Conservation (phyloP, 2,113 vertebrate species). For the Martes martes region DNA sequence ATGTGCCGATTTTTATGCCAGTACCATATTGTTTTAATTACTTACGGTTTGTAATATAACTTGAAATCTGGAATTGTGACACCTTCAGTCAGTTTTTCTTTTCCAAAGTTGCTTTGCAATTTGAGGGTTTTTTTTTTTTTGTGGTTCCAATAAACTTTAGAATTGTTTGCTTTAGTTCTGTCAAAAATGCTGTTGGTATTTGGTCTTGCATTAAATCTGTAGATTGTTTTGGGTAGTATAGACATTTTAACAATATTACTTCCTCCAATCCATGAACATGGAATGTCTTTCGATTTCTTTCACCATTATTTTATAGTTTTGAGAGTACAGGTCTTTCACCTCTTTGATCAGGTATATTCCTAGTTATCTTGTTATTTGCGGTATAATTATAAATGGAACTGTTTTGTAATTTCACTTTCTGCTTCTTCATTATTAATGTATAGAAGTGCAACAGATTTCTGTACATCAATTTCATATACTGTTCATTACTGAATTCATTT, state of each 20-base stretch:
- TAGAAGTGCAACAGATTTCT: neutral
- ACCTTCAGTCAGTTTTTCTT: neutral
- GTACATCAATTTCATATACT: neutral
- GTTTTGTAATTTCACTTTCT: neutral
- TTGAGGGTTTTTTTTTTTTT: neutral
- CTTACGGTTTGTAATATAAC: neutral
- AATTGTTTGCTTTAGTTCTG: neutral
- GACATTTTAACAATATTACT: neutral
- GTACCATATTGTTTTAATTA: neutral
- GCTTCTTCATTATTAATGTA: neutral
- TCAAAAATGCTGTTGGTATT: neutral
- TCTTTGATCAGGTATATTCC: neutral
- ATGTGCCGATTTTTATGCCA: neutral
- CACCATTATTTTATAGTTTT: too few species aligned
- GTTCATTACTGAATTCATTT: neutral
- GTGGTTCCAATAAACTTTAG: neutral
- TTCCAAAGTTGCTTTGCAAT: neutral
- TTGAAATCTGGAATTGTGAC: neutral
- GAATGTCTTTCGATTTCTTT: too few species aligned
- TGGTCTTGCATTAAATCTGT: neutral
- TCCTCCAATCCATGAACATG: too few species aligned
- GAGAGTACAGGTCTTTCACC: neutral
- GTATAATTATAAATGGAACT: neutral
- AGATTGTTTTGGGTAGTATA: neutral
- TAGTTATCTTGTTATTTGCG: neutral